These are phyloP conservation scores for Alauda arvensis DNA, from an alignment of 2,797 vertebrate genomes.

Conservation along the genomic window DNA sequence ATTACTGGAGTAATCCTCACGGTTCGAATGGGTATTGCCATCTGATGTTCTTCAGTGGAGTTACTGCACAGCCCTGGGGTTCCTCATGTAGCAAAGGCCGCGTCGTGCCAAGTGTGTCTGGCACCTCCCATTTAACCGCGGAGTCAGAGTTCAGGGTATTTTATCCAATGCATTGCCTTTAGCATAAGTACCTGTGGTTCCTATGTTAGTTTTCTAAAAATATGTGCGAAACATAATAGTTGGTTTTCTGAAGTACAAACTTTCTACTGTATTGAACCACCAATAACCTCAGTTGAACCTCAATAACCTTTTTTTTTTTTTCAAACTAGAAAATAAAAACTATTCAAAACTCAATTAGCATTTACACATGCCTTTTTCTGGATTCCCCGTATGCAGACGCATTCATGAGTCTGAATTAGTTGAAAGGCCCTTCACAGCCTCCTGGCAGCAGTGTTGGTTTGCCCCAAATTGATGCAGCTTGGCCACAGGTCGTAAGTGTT, in stretches of 20 bases:
- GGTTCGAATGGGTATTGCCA: not conserved
- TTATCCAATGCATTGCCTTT: not conserved
- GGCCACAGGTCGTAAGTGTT: not conserved
- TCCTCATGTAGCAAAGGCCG: not conserved
- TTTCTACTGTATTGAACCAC: not conserved
- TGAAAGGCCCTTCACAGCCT: not conserved
- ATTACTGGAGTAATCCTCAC: not conserved
- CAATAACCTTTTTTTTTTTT: no score
- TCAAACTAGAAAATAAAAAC: not conserved
- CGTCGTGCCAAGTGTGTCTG: not conserved
- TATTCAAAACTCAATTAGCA: not conserved
- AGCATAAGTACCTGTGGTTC: not conserved
- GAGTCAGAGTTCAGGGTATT: not conserved
- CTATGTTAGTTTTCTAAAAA: fast-evolving
- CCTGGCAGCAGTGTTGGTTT: no score
- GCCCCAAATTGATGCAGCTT: not conserved
- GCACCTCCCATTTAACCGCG: not conserved
- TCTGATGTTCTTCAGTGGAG: no score
- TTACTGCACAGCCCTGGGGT: not conserved
- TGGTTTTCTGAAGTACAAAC: not conserved
- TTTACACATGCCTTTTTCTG: not conserved
- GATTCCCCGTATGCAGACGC: not conserved
- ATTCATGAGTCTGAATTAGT: not conserved
- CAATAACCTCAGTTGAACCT: no score
- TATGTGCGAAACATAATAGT: no score